Conservation (phyloP, 1,140 invertebrate genomes). For the Brachionus asplanchnoidis region DNA sequence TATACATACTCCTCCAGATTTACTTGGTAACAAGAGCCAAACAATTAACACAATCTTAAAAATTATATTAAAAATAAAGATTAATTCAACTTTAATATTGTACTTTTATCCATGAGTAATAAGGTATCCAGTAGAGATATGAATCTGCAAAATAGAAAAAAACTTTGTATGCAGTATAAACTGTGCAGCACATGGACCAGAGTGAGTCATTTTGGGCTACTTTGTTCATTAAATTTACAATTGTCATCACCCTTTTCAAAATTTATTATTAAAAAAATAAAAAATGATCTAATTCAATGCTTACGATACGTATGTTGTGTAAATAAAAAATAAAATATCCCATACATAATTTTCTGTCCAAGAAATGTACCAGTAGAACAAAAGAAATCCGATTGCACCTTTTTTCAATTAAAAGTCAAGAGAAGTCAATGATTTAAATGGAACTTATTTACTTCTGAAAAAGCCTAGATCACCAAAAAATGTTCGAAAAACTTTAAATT, state of each 20-base stretch:
- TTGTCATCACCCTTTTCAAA: not conserved
- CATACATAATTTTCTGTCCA: not conserved
- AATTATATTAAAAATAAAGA: slow-evolving; percentile 93
- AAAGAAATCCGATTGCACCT: not conserved
- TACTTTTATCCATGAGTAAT: slow-evolving; percentile 72
- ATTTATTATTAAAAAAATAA: not conserved
- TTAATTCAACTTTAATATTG: slow-evolving; percentile 67
- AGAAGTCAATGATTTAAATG: no score
- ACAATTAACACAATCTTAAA: slow-evolving; percentile 82
- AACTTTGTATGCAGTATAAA: not conserved
- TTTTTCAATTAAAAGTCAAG: not conserved
- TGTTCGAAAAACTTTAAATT: not conserved
- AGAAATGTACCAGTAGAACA: not conserved
- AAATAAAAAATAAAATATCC: not conserved
- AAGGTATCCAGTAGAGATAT: not conserved
- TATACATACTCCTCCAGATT: slow-evolving; percentile 81
- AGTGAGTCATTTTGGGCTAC: not conserved
- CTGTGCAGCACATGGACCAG: not conserved
- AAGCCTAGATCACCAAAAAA: not conserved
- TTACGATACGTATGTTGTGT: not conserved
- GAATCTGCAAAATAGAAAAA: not conserved
- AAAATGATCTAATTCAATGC: not conserved
- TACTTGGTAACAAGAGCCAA: slow-evolving; percentile 83
- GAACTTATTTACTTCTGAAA: not conserved
- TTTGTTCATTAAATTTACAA: not conserved